A percentile compares a stretch with the other conserved stretches of the same genome.
These are phyloP conservation scores for Melanotaenia parkinsoni DNA, from an alignment of 2,797 vertebrate species.

Conservation along the genomic window DNA sequence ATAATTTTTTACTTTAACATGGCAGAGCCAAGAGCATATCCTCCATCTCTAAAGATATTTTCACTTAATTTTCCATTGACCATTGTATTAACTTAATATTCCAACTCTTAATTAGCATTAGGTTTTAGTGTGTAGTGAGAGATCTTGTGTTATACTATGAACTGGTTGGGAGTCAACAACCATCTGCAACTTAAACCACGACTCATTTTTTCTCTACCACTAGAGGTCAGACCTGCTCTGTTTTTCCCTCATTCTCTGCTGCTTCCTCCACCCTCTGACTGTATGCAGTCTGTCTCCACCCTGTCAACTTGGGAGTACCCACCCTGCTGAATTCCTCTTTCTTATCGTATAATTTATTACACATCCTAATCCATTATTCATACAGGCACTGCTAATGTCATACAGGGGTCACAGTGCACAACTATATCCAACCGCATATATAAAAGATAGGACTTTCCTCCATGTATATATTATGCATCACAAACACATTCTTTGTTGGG, in stretches of 20 bases:
- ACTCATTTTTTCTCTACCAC: conserved; percentile 34
- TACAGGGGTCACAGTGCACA: conserved; percentile 50
- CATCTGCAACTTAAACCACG: not conserved
- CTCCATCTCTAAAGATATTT: not conserved
- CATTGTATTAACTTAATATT: not conserved
- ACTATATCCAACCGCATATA: conserved; percentile 36
- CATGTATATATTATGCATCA: conserved; percentile 48
- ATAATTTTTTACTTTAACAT: not conserved
- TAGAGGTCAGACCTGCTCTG: conserved; percentile 65
- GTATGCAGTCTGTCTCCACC: not conserved
- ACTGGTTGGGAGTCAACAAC: not conserved
- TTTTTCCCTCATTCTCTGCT: not conserved
- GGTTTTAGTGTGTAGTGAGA: not conserved
- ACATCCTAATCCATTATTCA: conserved; percentile 64
- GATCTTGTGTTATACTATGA: not conserved
- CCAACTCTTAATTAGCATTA: not conserved
- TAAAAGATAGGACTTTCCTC: conserved; percentile 51
- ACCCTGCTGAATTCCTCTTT: conserved; percentile 31
- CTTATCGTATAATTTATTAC: conserved; percentile 61
- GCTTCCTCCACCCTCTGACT: not conserved
- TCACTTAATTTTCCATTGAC: not conserved
- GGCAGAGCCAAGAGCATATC: not conserved
- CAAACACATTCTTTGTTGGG: conserved; percentile 49
- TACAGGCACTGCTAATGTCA: conserved; percentile 44
- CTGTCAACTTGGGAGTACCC: conserved; percentile 1